Conservation (phyloP, 2,797 vertebrate genomes). For the Hylomyscus alleni region DNA sequence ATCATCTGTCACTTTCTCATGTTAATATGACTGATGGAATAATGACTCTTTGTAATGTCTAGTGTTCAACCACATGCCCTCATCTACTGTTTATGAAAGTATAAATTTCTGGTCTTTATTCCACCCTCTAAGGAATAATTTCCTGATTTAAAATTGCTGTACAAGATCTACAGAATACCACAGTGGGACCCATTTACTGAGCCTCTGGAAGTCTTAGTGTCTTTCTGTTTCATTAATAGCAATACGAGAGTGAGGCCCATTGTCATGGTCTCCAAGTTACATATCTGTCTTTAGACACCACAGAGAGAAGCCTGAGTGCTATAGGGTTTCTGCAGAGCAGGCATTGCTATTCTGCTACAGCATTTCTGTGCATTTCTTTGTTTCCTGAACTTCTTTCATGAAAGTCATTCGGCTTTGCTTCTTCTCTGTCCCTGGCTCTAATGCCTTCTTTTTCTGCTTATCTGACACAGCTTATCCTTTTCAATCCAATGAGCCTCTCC, state of each 20-base stretch:
- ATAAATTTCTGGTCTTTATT: conserved; percentile 6
- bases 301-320: not conserved
- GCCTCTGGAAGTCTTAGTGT: not conserved
- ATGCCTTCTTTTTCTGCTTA: not conserved
- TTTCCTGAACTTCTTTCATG: not conserved
- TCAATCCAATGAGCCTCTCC: conserved; percentile 13
- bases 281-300: not conserved
- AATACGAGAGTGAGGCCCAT: not conserved
- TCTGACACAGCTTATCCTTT: not conserved
- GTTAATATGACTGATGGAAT: conserved; percentile 37
- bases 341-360: not conserved
- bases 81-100: not conserved
- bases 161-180: not conserved
- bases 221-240: conserved; percentile 8
- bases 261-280: not conserved
- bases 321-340: not conserved
- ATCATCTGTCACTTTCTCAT: not conserved
- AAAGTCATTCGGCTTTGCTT: conserved; percentile 24
- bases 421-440: not conserved
- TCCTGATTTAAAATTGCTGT: conserved; percentile 51
- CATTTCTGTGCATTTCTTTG: not conserved
- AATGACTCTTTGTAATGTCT: conserved; percentile 12
- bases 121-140: conserved; percentile 49
- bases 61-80: not conserved
- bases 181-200: not conserved